phyloP scores from a whole-genome alignment of 2,888 invertebrate genomes.

The Drosophila eohydei region DNA sequence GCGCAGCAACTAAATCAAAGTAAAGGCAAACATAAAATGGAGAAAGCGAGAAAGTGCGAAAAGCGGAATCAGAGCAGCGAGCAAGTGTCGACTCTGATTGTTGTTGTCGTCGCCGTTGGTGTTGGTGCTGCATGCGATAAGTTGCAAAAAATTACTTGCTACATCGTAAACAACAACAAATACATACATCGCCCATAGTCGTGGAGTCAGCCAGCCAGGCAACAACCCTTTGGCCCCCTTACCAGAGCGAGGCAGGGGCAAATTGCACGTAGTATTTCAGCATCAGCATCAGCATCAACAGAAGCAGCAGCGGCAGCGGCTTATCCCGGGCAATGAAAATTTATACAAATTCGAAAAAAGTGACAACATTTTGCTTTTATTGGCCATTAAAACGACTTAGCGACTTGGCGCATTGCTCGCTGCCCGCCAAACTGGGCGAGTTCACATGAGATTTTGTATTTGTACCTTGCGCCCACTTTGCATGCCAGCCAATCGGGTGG shows the following conservation, averaged over 20 bases:
- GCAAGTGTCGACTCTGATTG: slow-evolving; percentile 46
- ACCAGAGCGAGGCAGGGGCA: slow-evolving; percentile 25
- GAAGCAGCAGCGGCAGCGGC: slow-evolving; percentile 51
- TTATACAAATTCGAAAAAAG: slow-evolving; percentile 82
- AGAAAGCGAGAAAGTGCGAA: slow-evolving; percentile 54
- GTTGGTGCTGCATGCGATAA: slow-evolving; percentile 69
- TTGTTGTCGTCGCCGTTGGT: slow-evolving; percentile 34
- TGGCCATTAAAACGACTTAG: slow-evolving; percentile 85
- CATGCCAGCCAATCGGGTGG: slow-evolving; percentile 55
- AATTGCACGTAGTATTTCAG: slow-evolving; percentile 82
- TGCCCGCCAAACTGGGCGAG: slow-evolving; percentile 24
- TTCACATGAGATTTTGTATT: slow-evolving; percentile 65
- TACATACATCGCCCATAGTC: slow-evolving; percentile 21
- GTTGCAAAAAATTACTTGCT: slow-evolving; percentile 76
- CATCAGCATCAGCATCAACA: slow-evolving; percentile 66
- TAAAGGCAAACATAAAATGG: slow-evolving; percentile 54
- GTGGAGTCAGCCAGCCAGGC: slow-evolving; percentile 4
- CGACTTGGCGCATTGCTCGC: slow-evolving; percentile 66
- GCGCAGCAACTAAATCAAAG: slow-evolving; percentile 73
- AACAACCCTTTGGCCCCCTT: slow-evolving; percentile 57
- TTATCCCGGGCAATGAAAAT: slow-evolving; percentile 81
- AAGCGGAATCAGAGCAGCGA: slow-evolving; percentile 46
- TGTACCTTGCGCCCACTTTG: slow-evolving; percentile 74
- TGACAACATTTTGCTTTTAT: slow-evolving; percentile 85
- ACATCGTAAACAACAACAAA: slow-evolving; percentile 78